phyloP scores from a whole-genome alignment of 2,113 vertebrate genomes.

The Sylvietta virens region DNA sequence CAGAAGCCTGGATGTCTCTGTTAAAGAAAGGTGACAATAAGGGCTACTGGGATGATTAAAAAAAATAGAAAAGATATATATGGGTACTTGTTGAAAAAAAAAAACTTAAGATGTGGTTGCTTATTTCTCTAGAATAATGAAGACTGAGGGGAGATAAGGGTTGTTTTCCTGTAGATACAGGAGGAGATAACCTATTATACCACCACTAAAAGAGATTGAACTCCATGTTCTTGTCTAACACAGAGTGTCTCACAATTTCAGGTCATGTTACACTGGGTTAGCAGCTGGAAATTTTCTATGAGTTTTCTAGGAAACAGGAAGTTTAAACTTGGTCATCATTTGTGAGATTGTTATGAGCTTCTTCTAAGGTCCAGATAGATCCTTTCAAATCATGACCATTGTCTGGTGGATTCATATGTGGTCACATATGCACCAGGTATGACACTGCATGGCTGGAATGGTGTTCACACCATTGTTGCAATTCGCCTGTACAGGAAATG shows the following conservation, averaged over 20 bases:
- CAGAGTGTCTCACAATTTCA: not conserved
- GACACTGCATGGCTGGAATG: not conserved
- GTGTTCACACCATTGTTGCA: not conserved
- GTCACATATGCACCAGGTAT: too few species aligned
- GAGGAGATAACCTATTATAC: not conserved
- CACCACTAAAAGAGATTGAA: not conserved
- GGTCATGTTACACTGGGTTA: not conserved
- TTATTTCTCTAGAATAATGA: not conserved
- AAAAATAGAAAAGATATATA: not conserved
- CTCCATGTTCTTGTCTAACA: not conserved
- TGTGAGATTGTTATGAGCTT: not conserved
- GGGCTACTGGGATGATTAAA: not conserved
- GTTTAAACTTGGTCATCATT: not conserved
- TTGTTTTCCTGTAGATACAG: not conserved
- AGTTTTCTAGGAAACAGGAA: not conserved
- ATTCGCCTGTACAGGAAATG: not conserved
- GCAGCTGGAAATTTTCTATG: not conserved
- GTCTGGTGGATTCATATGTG: not conserved
- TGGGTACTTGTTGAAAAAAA: not conserved
- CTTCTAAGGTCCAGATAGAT: not conserved
- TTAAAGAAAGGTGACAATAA: not conserved
- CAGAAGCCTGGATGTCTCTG: not conserved
- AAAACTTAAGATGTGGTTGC: not conserved
- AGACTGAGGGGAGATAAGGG: not conserved
- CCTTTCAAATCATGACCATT: not conserved